Percentiles rank a stretch among this genome's conserved stretches.
These are phyloP conservation scores for Zygaena filipendulae DNA, from an alignment of 2,888 invertebrate genomes.

Conservation along the genomic window DNA sequence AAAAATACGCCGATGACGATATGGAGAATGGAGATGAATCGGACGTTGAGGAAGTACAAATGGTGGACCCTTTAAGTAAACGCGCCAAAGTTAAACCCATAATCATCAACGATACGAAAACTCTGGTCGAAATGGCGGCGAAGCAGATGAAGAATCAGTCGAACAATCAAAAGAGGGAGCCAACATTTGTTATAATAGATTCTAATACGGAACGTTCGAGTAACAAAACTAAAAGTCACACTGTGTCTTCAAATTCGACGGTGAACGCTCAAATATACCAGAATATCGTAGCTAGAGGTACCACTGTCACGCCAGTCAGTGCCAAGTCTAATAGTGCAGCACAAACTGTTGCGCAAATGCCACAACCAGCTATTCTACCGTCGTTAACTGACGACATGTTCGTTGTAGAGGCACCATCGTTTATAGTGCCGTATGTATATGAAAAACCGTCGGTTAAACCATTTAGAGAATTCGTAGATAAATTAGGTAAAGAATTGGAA, in stretches of 20 bases:
- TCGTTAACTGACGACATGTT: constrained; percentile 92
- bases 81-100: constrained; percentile 48
- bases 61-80: constrained; percentile 63
- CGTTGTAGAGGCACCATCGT: constrained; percentile 92
- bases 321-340: constrained; percentile 24
- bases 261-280: constrained; percentile 74
- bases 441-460: constrained; percentile 88
- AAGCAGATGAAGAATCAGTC: constrained; percentile 42
- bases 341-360: constrained; percentile 37
- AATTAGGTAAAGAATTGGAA: constrained; percentile 72
- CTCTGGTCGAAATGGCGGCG: constrained; percentile 75
- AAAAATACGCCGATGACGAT: constrained; percentile 64
- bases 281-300: constrained; percentile 47
- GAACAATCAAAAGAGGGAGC: constrained; percentile 71
- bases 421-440: constrained; percentile 93
- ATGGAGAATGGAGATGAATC: constrained; percentile 67
- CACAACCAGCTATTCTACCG: constrained; percentile 77
- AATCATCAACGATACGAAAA: constrained; percentile 78
- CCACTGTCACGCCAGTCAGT: constrained; percentile 45
- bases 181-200: constrained; percentile 82
- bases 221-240: constrained; percentile 42
- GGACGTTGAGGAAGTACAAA: constrained; percentile 72
- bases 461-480: constrained; percentile 77
- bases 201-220: constrained; percentile 72
- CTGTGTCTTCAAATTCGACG: constrained; percentile 44